A percentile compares a stretch with the other conserved stretches of the same genome.
These are phyloP conservation scores for Mesodorylaimus sp. DNA, from an alignment of 2,888 invertebrate genomes.

Conservation along the genomic window DNA sequence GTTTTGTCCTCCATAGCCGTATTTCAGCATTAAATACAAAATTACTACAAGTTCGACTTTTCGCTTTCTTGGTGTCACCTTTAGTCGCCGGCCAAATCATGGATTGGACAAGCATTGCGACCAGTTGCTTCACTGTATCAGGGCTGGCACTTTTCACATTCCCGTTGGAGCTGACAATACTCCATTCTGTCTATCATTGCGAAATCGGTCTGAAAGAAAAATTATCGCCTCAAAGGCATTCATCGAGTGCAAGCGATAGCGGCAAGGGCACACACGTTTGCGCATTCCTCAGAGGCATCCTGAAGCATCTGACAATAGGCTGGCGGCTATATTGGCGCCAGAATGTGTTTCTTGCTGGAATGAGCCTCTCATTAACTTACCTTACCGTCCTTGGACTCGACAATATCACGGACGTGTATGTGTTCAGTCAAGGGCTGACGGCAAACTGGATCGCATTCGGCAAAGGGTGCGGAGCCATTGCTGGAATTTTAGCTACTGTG, in stretches of 20 bases:
- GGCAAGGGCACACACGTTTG: no score
- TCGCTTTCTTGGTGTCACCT: conserved; percentile 37
- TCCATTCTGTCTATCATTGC: no score
- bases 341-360: conserved; percentile 33
- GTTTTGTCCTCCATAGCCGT: no score
- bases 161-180: no score
- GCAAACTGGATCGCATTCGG: conserved; percentile 33
- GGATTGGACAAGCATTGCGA: conserved; percentile 23
- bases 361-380: conserved; percentile 35
- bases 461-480: conserved; percentile 33
- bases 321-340: conserved; percentile 36
- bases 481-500: conserved; percentile 37
- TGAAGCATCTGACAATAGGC: no score
- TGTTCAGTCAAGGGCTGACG: conserved; percentile 9
- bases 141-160: no score
- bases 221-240: no score
- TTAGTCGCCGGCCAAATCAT: conserved; percentile 38
- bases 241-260: no score
- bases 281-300: no score
- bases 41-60: no score
- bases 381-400: conserved; percentile 40
- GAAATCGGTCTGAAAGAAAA: no score
- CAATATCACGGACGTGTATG: conserved; percentile 34
- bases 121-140: conserved; percentile 22
- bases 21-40: no score